phyloP scores from a whole-genome alignment of 2,113 vertebrate genomes.

The chimpanzee (Pan troglodytes) region NHGRI_mPanTro3-v2.1_pri NC_072398.2:82128001-82128500 shows the following conservation, averaged over 20 bases:
- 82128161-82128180: background rate
- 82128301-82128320: background rate
- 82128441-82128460: background rate
- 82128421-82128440: background rate
- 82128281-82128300: background rate
- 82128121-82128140: background rate
- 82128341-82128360: background rate
- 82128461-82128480: background rate
- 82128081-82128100: background rate
- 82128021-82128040: background rate
- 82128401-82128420: background rate
- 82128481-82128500: background rate
- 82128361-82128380: constrained; percentile 1
- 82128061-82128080: constrained; percentile 16
- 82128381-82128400: background rate
- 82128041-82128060: background rate
- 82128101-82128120: background rate
- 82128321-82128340: background rate
- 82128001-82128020: background rate
- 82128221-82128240: background rate
- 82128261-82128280: background rate
- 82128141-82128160: too few species aligned
- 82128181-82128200: background rate
- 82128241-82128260: background rate
- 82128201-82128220: background rate